These are phyloP conservation scores for Drosophila fuyamai DNA, from an alignment of 1,140 invertebrate genomes.

Conservation along the genomic window DNA sequence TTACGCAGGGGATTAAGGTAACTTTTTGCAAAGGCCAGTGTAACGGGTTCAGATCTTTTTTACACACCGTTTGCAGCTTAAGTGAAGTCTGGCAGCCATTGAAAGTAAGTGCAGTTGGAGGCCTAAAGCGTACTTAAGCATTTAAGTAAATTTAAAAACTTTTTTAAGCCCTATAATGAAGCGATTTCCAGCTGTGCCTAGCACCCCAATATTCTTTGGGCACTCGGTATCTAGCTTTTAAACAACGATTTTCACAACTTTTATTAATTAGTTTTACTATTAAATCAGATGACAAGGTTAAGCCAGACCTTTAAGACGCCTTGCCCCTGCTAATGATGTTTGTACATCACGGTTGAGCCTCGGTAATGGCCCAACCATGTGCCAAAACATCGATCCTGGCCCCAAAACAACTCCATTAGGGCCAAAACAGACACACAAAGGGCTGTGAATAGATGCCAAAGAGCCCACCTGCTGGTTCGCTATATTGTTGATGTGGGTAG, in stretches of 20 bases:
- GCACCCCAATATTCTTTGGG: constrained; percentile 9
- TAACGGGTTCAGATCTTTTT: constrained; percentile 16
- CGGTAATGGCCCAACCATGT: constrained; percentile 64
- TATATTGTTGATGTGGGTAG: constrained; percentile 27
- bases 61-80: constrained; percentile 47
- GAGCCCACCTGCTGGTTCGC: constrained; percentile 40
- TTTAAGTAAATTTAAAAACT: constrained; percentile 81
- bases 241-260: constrained; percentile 44
- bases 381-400: constrained; percentile 39
- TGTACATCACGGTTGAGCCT: constrained; percentile 15
- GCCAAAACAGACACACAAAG: constrained; percentile 37
- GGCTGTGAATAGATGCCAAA: not conserved
- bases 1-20: constrained; percentile 73
- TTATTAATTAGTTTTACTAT: constrained; percentile 70
- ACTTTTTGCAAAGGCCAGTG: constrained; percentile 54
- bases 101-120: constrained; percentile 20
- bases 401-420: constrained; percentile 59
- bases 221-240: constrained; percentile 27
- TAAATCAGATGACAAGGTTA: constrained; percentile 46
- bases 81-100: constrained; percentile 20
- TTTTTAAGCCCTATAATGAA: constrained; percentile 73
- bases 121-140: constrained; percentile 50
- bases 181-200: constrained; percentile 52
- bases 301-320: constrained; percentile 42
- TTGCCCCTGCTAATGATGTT: constrained; percentile 40